Base-by-base conservation (phyloP, 2,888 invertebrate genomes). In the Hymenopus coronatus region DNA sequence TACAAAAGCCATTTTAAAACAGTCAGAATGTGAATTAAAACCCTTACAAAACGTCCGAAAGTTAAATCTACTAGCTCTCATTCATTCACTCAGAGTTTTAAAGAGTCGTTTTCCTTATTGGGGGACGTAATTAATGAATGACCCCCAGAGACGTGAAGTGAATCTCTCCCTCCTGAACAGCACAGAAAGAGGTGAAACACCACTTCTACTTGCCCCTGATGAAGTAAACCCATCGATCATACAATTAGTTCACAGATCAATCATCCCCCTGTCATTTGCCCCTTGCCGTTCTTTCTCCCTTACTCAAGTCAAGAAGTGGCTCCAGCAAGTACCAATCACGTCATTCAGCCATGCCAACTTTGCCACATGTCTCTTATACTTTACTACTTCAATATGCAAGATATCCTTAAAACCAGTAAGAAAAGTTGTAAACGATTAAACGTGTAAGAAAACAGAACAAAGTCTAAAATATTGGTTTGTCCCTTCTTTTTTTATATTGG, bases 241-340 rank as follows among this genome's bases (percentile, higher is more conserved):
- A 95, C 96, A 96, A 96, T 96, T 96, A 96, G 95, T 93, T 91
- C 92, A 92, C 93, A 94, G 96, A 96, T 96, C 96, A 96, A 96
- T 96, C 96, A 96, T 96, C 88, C 82, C 54, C 87, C 90, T 88
- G 90, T 90, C 90, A 90, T 89, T 90, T 89, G 89, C 89, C 88
- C 88, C 82, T 83, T 83, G 88, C 86, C 84, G 87, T 82, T 87
- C 83, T 83, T 87, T 87, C 84, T 88, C 84, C 89, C 87, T 84
- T 85, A 87, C 84, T 88, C 88, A 89, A 89, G 89, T 89, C 89
- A 84, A 40, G 87, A 87, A 87, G 87, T 82, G 82, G 82, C 82
- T 70, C 87, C 87, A 82, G 40, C 30, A 81, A 87, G 87, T 87
- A 82, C 82, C 33, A 87, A 82, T 87, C 87, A 87, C 87, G 86